Evolutionary conservation across 2,888 invertebrate genomes (phyloP).

Genomic region (Chrysodeixis includens): DNA sequence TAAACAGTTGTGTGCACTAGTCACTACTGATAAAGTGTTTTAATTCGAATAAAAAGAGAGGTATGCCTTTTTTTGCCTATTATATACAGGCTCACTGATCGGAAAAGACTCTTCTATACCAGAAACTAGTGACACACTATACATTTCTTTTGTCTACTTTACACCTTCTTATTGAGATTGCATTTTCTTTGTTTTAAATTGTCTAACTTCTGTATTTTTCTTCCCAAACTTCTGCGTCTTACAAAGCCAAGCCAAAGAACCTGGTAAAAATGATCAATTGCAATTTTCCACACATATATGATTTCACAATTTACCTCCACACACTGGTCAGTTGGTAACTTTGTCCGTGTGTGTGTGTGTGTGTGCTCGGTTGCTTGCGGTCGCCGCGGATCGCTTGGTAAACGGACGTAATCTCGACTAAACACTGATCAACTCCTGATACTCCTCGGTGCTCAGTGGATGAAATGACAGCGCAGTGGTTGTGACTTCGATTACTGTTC

Average conservation of each 20-base stretch:
- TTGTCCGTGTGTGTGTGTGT: slow-evolving; percentile 36
- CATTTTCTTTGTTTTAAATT: too few species aligned
- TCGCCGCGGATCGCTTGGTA: slow-evolving; percentile 79
- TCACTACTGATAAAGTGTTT: too few species aligned
- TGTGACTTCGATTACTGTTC: slow-evolving; percentile 59
- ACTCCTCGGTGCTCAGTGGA: slow-evolving; percentile 50
- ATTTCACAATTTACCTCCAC: slow-evolving; percentile 45
- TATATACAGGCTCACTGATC: too few species aligned
- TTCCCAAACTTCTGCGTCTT: slow-evolving; percentile 8
- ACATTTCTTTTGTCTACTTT: too few species aligned
- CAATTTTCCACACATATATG: slow-evolving; percentile 34
- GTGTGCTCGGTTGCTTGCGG: slow-evolving; percentile 73
- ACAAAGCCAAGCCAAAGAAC: not conserved
- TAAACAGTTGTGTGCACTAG: not conserved
- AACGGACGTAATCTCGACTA: slow-evolving; percentile 85
- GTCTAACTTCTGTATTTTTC: too few species aligned
- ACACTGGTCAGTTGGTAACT: slow-evolving; percentile 23
- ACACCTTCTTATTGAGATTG: too few species aligned
- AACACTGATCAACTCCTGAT: slow-evolving; percentile 76
- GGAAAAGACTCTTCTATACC: too few species aligned
- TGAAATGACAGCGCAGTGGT: slow-evolving; percentile 12
- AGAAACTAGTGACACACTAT: too few species aligned
- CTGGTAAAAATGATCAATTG: slow-evolving; percentile 28
- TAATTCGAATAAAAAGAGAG: too few species aligned
- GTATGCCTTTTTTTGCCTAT: too few species aligned